phyloP scores from a whole-genome alignment of 2,888 invertebrate genomes.

The Drosophila affinis region DNA sequence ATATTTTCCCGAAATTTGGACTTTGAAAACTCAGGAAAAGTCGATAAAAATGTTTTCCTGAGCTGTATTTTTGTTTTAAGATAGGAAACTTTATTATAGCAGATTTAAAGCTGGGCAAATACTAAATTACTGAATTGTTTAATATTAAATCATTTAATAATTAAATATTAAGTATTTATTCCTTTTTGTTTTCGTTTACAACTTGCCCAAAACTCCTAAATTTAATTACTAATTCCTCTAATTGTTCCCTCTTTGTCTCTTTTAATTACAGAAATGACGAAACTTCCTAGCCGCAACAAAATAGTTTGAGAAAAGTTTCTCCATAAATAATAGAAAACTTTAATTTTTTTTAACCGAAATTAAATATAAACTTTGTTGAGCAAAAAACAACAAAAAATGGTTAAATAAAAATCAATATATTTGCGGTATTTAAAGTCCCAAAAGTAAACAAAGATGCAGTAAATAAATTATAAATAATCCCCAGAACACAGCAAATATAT shows the following conservation, averaged over 20 bases:
- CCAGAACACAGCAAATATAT: conserved; percentile 38
- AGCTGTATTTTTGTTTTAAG: too few species aligned
- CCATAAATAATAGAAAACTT: conserved; percentile 26
- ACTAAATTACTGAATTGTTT: too few species aligned
- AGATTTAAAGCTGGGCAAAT: too few species aligned
- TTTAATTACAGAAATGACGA: conserved; percentile 57
- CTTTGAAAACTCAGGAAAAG: too few species aligned
- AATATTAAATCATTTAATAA: too few species aligned
- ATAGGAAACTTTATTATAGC: too few species aligned
- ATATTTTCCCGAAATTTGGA: too few species aligned
- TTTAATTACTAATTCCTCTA: not conserved
- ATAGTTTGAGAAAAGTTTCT: conserved; percentile 40
- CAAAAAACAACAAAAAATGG: conserved; percentile 30
- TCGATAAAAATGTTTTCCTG: too few species aligned
- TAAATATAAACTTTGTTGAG: conserved; percentile 55
- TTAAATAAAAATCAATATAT: conserved; percentile 48
- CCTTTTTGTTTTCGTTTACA: too few species aligned
- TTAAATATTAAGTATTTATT: too few species aligned
- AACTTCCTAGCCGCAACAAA: conserved; percentile 14
- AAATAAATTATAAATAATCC: conserved; percentile 58
- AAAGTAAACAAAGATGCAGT: conserved; percentile 56
- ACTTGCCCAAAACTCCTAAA: not conserved
- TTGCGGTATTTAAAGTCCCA: conserved; percentile 56
- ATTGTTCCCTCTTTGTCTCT: conserved; percentile 21
- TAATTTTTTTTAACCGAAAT: conserved; percentile 44